Base-by-base conservation (phyloP, 2,888 invertebrate genomes). In the Ectobius pallidus region DNA sequence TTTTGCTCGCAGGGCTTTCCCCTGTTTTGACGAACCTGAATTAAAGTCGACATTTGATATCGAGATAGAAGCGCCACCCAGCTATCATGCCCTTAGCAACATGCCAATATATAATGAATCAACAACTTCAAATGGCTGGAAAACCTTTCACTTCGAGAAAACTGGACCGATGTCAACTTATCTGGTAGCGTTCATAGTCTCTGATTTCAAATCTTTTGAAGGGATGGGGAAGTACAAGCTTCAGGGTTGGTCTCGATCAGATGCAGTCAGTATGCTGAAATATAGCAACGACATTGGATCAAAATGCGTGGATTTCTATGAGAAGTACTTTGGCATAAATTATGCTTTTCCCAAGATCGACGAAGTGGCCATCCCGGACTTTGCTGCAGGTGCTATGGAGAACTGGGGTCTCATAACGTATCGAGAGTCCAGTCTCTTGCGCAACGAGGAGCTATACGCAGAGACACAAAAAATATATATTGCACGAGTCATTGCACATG, bases 401-500 rank as follows among this genome's bases (percentile, higher is more conserved):
- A 96, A 96, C 81, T 96, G 95, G 95, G 96, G 95, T 9, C 84
- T 96, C 25, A 87, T 95, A 6, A 95, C 92, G 1, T 96, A 92
- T 83, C 88, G 91, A 77, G 91, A 91, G 79, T 87, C 88, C 0
- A 85, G 86, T 0, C 81, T 92, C 3, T 83, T 91, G 0, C 89
- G 85, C 79, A 88, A 91, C 77, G 82, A 71, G 2, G 32, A 52
- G 3, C 42, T 67, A 39, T 69, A 72, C 0, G 73, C 74, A 7
- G 61, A 74, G 1, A 76, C 25, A 18, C 79, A 79, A 73, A 80
- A 80, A 74, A 79, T 80, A 71, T 62, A 78, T 3, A 79, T 81
- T 14, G 79, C 80, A 0, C 77, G 79, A 2, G 82, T 84, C 1
- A 80, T 85, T 14, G 80, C 83, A 1, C 92, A 92, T 79, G 92